phyloP scores from a whole-genome alignment of 92 coral and sea anemone genomes.

The Galaxea fascicularis region DNA sequence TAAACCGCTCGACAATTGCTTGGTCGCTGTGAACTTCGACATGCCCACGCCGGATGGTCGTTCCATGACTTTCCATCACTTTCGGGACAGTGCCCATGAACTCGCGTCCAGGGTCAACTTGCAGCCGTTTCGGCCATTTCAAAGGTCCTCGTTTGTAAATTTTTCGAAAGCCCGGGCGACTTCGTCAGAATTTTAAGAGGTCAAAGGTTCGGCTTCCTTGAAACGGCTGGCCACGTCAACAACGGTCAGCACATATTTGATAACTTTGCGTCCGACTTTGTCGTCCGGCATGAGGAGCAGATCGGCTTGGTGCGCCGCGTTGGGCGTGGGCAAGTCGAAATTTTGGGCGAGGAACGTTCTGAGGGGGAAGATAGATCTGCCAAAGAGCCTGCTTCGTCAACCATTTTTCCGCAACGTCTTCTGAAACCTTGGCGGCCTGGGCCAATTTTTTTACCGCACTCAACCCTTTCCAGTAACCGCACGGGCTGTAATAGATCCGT shows the following conservation, averaged over 20 bases:
- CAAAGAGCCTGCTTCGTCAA: conserved; percentile 36
- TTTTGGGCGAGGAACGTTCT: conserved; percentile 21
- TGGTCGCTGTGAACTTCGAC: conserved; percentile 4
- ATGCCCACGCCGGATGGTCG: conserved; percentile 2
- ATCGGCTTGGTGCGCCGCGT: conserved; percentile 26
- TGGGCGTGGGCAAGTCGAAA: conserved; percentile 37
- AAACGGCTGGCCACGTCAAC: conserved; percentile 27
- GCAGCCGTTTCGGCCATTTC: not conserved
- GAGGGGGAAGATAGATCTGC: conserved; percentile 39
- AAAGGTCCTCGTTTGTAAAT: conserved; percentile 13
- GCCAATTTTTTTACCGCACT: conserved; percentile 38
- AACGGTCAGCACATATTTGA: conserved; percentile 14
- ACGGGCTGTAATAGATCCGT: conserved; percentile 35
- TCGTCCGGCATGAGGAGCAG: conserved; percentile 14
- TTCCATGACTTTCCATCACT: not conserved
- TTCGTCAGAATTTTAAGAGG: not conserved
- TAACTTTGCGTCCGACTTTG: not conserved
- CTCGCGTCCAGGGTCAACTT: conserved; percentile 22
- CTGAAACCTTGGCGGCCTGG: conserved; percentile 23
- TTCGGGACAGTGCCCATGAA: conserved; percentile 23
- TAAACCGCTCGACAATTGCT: not conserved
- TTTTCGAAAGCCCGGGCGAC: not conserved
- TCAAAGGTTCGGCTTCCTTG: no score
- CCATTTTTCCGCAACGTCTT: conserved; percentile 20
- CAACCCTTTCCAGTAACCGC: conserved; percentile 34